Conservation (phyloP, 2,797 vertebrate genomes). For the Geotrypetes seraphini region DNA sequence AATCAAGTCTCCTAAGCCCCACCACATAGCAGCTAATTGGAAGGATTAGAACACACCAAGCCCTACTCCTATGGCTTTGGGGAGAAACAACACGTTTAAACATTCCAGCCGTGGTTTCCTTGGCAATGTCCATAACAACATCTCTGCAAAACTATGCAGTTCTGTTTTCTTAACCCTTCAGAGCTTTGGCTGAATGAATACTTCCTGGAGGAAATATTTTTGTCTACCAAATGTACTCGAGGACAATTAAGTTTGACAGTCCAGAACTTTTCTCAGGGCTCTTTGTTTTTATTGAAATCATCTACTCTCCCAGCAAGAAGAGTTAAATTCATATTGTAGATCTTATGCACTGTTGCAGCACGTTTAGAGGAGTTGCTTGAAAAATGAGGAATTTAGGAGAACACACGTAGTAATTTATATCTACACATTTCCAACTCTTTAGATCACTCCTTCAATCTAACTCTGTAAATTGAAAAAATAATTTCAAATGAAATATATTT, state of each 20-base stretch:
- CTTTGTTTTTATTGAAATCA: slow-evolving; percentile 19
- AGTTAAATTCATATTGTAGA: slow-evolving; percentile 15
- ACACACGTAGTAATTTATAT: too few species aligned
- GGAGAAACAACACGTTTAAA: slow-evolving; percentile 58
- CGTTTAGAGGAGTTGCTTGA: neutral
- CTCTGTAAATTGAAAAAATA: too few species aligned
- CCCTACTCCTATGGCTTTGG: slow-evolving; percentile 37
- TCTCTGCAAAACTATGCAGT: slow-evolving; percentile 40
- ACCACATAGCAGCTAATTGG: slow-evolving; percentile 33
- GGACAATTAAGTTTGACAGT: slow-evolving; percentile 22
- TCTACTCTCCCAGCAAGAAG: slow-evolving; percentile 9
- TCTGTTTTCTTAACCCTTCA: slow-evolving; percentile 69
- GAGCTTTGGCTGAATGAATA: slow-evolving; percentile 47
- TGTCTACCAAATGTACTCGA: slow-evolving; percentile 28
- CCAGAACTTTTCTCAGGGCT: too few species aligned
- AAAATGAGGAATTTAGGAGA: too few species aligned
- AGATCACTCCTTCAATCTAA: too few species aligned
- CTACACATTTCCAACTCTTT: too few species aligned
- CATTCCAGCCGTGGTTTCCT: slow-evolving; percentile 64
- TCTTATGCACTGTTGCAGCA: neutral
- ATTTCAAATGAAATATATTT: too few species aligned
- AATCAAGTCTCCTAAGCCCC: slow-evolving; percentile 17
- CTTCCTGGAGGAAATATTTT: slow-evolving; percentile 56
- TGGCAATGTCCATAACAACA: slow-evolving; percentile 64
- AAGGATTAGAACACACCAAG: slow-evolving; percentile 43